Evolutionary conservation across 2,113 vertebrate species (phyloP).

Genomic region (Brienomyrus brachyistius): DNA sequence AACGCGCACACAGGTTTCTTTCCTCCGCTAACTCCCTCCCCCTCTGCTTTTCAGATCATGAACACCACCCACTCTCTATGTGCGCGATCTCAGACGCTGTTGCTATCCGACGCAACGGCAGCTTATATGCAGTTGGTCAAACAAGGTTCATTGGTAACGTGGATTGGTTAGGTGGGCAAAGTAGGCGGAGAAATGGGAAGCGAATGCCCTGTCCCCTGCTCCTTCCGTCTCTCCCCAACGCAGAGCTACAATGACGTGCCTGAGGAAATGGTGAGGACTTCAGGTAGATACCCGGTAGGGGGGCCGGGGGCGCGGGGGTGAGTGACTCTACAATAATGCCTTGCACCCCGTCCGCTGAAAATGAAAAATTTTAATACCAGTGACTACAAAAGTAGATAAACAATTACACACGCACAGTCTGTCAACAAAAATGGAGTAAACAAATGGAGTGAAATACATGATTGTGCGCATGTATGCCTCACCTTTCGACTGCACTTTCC

Average conservation of each 20-base stretch:
- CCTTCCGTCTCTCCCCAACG: constrained; percentile 46
- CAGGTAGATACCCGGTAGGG: constrained; percentile 49
- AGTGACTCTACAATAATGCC: constrained; percentile 20
- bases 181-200: constrained; percentile 48
- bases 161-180: constrained; percentile 46
- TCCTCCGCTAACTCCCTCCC: constrained; percentile 3
- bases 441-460: background rate
- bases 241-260: constrained; percentile 56
- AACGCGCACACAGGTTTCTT: constrained; percentile 35
- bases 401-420: background rate
- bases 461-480: background rate
- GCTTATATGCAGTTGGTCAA: constrained; percentile 53
- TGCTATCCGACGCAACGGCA: constrained; percentile 70
- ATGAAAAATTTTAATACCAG: constrained; percentile 2
- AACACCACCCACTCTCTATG: constrained; percentile 29
- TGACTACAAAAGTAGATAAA: constrained; percentile 6
- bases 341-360: background rate
- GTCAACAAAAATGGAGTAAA: background rate
- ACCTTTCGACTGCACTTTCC: background rate
- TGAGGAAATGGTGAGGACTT: constrained; percentile 64
- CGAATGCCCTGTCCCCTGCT: constrained; percentile 43
- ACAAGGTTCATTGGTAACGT: constrained; percentile 29
- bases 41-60: constrained; percentile 16
- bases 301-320: constrained; percentile 38
- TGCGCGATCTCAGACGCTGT: constrained; percentile 58